Evolutionary conservation across 2,113 vertebrate species (phyloP).

Genomic region (Petrocephalus zakoni): DNA sequence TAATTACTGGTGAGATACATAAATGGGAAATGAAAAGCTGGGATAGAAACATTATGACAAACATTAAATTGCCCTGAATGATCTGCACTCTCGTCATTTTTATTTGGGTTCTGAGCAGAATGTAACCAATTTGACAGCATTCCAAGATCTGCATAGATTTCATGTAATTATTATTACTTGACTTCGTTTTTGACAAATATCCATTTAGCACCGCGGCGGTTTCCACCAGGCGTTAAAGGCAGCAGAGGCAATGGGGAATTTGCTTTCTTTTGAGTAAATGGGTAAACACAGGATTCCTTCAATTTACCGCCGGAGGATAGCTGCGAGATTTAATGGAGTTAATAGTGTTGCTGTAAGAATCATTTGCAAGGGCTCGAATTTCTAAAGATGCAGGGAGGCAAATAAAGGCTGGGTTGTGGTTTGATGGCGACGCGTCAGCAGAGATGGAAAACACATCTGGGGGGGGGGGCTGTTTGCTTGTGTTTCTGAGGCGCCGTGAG

Average conservation of each 20-base stretch:
- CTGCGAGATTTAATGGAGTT: background rate
- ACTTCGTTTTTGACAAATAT: conserved; percentile 7
- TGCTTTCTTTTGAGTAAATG: conserved; percentile 2
- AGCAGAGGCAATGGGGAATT: background rate
- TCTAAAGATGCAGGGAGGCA: background rate
- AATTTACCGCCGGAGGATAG: background rate
- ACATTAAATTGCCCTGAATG: background rate
- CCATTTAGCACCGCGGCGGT: background rate
- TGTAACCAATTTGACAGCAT: background rate
- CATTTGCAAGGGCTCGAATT: background rate
- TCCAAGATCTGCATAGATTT: conserved; percentile 4
- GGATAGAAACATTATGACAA: conserved; percentile 10
- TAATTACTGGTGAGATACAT: conserved; percentile 21
- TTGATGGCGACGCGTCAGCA: background rate
- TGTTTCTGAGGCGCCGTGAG: background rate
- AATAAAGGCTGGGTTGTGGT: background rate
- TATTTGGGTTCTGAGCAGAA: background rate
- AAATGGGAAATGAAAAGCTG: background rate
- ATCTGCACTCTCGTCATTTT: conserved; percentile 4
- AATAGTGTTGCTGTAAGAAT: background rate
- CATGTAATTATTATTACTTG: conserved; percentile 1
- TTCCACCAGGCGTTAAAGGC: background rate
- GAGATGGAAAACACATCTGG: background rate
- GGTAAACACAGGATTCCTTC: background rate
- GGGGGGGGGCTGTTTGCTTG: background rate